Evolutionary conservation across 2,888 invertebrate genomes (phyloP).

Genomic region (Phorcus lineatus): DNA sequence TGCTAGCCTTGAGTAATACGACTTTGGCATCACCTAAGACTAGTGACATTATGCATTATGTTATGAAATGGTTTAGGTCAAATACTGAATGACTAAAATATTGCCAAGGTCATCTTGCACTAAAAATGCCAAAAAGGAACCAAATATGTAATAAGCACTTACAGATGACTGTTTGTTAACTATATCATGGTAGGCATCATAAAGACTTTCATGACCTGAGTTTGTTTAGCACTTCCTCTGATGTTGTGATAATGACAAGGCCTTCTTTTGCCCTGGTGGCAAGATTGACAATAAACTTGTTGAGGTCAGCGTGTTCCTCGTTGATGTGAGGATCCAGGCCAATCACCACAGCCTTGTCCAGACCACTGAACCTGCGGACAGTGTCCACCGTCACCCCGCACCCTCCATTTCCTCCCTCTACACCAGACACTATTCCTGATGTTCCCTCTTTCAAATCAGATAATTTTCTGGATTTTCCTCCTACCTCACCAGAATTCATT

Average conservation of each 20-base stretch:
- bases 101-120: no score
- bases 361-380: constrained; percentile 61
- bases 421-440: no score
- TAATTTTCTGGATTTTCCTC: neutral
- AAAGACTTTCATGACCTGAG: constrained; percentile 21
- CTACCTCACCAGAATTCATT: no score
- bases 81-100: no score
- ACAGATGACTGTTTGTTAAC: no score
- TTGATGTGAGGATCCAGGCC: constrained; percentile 61
- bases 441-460: neutral
- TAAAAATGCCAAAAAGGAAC: no score
- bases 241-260: constrained; percentile 60
- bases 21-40: no score
- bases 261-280: constrained; percentile 63
- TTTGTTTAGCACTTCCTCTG: constrained; percentile 50
- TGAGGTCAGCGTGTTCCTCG: constrained; percentile 59
- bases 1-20: no score
- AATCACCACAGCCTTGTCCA: constrained; percentile 58
- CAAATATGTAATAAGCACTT: no score
- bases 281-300: constrained; percentile 60
- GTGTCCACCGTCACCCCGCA: constrained; percentile 47
- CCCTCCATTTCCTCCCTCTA: neutral
- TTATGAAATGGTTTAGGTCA: no score
- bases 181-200: no score
- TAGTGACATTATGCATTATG: no score